Evolutionary conservation across 2,797 vertebrate species (phyloP), one percentile per base, ranked within the genome.

Genomic region (Sebastes flavidus): DNA sequence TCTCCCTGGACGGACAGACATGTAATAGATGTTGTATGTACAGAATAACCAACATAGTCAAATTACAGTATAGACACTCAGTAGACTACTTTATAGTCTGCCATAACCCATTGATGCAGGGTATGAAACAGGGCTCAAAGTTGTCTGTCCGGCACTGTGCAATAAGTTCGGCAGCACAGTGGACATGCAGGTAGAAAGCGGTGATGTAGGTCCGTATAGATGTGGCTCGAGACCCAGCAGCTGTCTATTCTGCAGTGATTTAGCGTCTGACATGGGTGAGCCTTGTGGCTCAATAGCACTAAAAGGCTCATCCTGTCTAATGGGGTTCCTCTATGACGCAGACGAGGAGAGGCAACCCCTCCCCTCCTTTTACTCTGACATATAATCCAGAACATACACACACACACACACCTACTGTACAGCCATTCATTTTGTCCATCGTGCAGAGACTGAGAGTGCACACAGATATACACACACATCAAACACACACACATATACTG

Each of bases 291-390:
- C 94, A 94, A 94, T 95, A 95, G 93, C 93, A 92, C 92, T 95
- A 93, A 95, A 93, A 95, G 93, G 94, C 93, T 94, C 91, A 93
- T 94, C 92, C 89, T 78, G 84, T 85, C 91, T 95, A 95, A 96
- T 95, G 93, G 93, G 91, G 92, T 89, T 94, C 91, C 93, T 92
- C 90, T 92, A 81, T 95, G 95, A 95, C 89, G 92, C 93, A 95
- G 83, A 86, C 84, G 13, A 78, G 81, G 72, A 86, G 85, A 85
- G 81, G 77, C 81, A 80, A 81, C 74, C 87, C 83, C 87, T 68
- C 90, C 89, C 82, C 67, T 83, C 65, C 76, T 65, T 77, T 82
- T 52, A 75, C 82, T 80, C 88, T 77, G 81, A 91, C 91, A 92
- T 86, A 68, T 74, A 52, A 83, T 65, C 80, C 66, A 54, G 73